Base-by-base conservation (phyloP, 2,888 invertebrate genomes). In the Homarus gammarus region DNA sequence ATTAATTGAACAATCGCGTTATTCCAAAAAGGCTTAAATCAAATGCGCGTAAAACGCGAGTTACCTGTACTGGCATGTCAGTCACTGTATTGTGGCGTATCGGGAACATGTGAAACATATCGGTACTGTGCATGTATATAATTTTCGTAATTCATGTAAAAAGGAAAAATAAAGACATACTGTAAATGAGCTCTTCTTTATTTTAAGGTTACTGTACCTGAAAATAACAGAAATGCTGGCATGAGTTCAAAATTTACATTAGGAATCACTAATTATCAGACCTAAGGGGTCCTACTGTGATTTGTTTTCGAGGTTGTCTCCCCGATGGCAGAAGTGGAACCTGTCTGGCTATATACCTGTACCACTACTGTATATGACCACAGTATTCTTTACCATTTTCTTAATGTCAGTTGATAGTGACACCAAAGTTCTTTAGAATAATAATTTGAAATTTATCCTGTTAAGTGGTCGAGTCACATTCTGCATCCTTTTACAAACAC, bases 281-380 rank as follows among this genome's bases (percentile, higher is more conserved):
- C 73, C 0, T 79, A 10, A 56, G 36, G 10, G 56, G 18, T 8
- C 18, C 22, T 36, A 78, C 15, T 44, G n/a, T 83, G 93, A 94
- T 94, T 94, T 94, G 93, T 94, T 94, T 93, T 94, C 94, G 94
- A 93, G 94, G 94, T 94, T 94, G 72, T 93, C 94, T 94, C 94
- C 95, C 93, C 95, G 94, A 86, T 94, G 94, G 95, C 94, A 89
- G 51, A 81, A 79, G 44, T 49, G 68, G 75, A 79, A 38, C 27
- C 36, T 44, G 49, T 64, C 73, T 70, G 33, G 44, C 61, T 27
- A 78, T 51, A 31, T 64, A 64, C 56, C 5, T 5, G 22, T 22
- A 56, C 18, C 56, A 56, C 15, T 83, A 22, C 6, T 8, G 51
- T n/a, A 56, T 22, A 27, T 78, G 33, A 44, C 44, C 12, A 12